Conservation (phyloP, 2,797 vertebrate species). For the Danio tinwini region DNA sequence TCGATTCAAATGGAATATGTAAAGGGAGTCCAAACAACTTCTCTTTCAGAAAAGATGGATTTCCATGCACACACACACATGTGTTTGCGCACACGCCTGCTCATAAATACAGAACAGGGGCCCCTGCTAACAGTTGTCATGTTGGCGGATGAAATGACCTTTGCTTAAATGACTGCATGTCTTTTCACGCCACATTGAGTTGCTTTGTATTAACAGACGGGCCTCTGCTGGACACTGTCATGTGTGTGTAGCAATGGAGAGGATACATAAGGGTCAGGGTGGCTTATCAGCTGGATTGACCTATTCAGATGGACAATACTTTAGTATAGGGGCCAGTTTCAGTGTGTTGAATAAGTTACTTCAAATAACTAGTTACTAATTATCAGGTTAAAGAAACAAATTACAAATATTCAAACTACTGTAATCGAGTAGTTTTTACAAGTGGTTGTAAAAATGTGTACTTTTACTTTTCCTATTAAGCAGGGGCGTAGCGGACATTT, state of each 20-base stretch:
- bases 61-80: slow-evolving; percentile 25
- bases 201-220: slow-evolving; percentile 37
- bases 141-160: slow-evolving; percentile 53
- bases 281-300: too few relatives aligned
- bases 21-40: slow-evolving; percentile 46
- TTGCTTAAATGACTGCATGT: slow-evolving; percentile 55
- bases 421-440: too few relatives aligned
- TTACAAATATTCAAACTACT: too few relatives aligned
- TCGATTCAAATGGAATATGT: slow-evolving; percentile 39
- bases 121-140: slow-evolving; percentile 47
- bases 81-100: slow-evolving; percentile 21
- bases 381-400: too few relatives aligned
- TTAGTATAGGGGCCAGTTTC: too few relatives aligned
- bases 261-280: too few relatives aligned
- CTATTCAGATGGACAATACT: too few relatives aligned
- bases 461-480: too few relatives aligned
- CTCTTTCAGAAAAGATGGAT: slow-evolving; percentile 24
- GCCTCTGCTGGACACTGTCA: not conserved
- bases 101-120: slow-evolving; percentile 44
- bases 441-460: too few relatives aligned
- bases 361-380: too few relatives aligned
- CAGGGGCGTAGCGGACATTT: too few relatives aligned
- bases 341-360: too few relatives aligned
- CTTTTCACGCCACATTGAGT: slow-evolving; percentile 44
- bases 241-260: not conserved